Evolutionary conservation across 2,797 vertebrate species (phyloP).

Genomic region (Tapirus indicus): DNA sequence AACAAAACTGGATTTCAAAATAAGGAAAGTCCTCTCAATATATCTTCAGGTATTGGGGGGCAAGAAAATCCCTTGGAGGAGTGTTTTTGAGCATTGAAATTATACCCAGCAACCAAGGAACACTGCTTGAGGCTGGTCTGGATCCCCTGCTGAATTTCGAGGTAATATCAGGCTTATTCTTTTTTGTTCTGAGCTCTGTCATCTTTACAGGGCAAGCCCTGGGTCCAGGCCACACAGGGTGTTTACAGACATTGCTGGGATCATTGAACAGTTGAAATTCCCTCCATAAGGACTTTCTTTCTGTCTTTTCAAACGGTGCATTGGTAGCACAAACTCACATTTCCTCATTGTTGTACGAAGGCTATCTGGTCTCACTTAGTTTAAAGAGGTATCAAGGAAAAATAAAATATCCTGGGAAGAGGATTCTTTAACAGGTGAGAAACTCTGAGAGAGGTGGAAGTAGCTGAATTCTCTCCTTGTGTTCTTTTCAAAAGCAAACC

Average conservation of each 20-base stretch:
- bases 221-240: not conserved
- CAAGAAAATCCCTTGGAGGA: not conserved
- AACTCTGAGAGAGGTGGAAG: not conserved
- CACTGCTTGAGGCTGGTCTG: not conserved
- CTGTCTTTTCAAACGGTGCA: conserved; percentile 22
- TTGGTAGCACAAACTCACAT: not conserved
- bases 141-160: not conserved
- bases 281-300: not conserved
- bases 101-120: not conserved
- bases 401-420: not conserved
- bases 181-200: conserved; percentile 55
- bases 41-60: not conserved
- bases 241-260: not conserved
- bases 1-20: conserved; percentile 73
- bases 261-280: not conserved
- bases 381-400: conserved; percentile 20
- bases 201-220: not conserved
- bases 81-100: conserved; percentile 20
- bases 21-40: conserved; percentile 50
- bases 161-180: not conserved
- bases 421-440: not conserved
- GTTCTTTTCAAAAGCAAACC: conserved; percentile 1
- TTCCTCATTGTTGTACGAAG: not conserved
- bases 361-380: not conserved
- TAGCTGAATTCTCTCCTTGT: not conserved